phyloP scores from a whole-genome alignment of 2,113 vertebrate genomes.

The Eleginops maclovinus region DNA sequence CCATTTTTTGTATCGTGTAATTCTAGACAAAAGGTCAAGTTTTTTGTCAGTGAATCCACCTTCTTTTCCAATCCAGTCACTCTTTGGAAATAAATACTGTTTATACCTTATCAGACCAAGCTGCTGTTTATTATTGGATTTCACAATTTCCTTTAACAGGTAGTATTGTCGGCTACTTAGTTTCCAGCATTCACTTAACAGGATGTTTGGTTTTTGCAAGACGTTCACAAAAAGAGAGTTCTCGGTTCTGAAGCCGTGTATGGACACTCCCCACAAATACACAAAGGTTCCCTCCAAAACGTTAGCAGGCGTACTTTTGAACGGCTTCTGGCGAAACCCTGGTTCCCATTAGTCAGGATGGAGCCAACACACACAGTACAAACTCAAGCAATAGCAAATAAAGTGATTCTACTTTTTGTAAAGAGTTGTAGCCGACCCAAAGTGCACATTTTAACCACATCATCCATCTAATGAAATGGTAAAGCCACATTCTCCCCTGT shows the following conservation, averaged over 20 bases:
- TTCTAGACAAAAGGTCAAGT: neutral
- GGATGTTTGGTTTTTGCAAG: neutral
- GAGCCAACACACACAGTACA: neutral
- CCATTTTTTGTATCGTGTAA: no score
- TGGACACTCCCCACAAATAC: no score
- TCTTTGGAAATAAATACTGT: no score
- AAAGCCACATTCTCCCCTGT: conserved; percentile 31
- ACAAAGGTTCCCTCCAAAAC: no score
- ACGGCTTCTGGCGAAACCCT: neutral
- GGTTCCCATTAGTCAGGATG: neutral
- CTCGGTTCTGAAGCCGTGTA: no score
- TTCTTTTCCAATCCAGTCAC: neutral
- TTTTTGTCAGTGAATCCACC: neutral
- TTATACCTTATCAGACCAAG: no score
- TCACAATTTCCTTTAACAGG: neutral
- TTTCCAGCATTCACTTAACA: neutral
- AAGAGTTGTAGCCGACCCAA: neutral
- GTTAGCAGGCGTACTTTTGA: neutral
- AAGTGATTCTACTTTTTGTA: neutral
- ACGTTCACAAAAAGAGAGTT: neutral
- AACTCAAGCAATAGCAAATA: neutral
- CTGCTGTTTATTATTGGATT: neutral
- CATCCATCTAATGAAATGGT: conserved; percentile 13
- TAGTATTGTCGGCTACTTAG: neutral
- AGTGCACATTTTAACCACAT: conserved; percentile 3